Evolutionary conservation across 2,888 invertebrate genomes (phyloP), one percentile per base, ranked within the genome.

Genomic region (Heliconius ismenius): DNA sequence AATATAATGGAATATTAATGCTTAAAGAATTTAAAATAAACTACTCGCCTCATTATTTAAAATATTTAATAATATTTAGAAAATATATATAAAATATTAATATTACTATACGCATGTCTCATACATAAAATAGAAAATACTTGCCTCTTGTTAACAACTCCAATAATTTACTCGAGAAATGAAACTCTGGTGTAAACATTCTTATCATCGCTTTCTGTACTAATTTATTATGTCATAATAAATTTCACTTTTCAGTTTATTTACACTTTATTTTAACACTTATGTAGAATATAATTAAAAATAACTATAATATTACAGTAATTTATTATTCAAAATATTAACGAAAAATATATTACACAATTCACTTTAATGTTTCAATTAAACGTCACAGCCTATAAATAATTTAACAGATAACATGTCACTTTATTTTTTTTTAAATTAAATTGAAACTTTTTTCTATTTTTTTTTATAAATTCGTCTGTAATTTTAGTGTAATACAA

Each of bases 71-170:
- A 58, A 10, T 58, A 58, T 10, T n/a, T n/a, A 10, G 7, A 54
- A 49, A 28, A 54, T n/a, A 70, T 4, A n/a, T 54, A 58, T 58
- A 32, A 13, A 2, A n/a, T 15, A 32, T 32, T 58, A 54, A 54
- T 54, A 28, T 69, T 21, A 18, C 3, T 32, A 54, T 32, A 69
- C 4, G 49, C 43, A 43, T 49, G 49, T 49, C 36, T 13, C n/a
- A 21, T 24, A 36, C 18, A 28, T 28, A n/a, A 69, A 32, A 49
- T 60, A 39, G 49, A 36, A 36, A 54, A 60, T 32, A 73, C 76
- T 74, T 86, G 92, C 93, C 93, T 93, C 87, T 91, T 10, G 93
- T 93, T n/a, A 94, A 83, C 73, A 94, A 86, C 81, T 93, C 92
- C 81, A 93, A 82, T 7, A 94, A 81, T 84, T 94, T 94, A 81